Percentiles rank a stretch among this genome's conserved stretches.
Conservation (phyloP, 1,140 invertebrate genomes). For the Cyclargus thomasi region DNA sequence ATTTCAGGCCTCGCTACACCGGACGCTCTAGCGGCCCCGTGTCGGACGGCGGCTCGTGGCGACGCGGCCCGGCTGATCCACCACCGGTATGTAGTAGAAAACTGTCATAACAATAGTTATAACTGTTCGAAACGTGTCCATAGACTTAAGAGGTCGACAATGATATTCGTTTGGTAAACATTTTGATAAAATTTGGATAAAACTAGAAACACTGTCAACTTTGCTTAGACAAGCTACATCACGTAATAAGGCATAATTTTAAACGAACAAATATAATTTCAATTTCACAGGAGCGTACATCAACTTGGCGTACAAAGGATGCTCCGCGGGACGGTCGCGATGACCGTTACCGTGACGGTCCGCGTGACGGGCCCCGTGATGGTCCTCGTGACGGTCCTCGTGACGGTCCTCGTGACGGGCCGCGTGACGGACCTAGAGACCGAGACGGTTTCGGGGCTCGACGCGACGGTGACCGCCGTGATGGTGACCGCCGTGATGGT, state of each 20-base stretch:
- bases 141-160: too few species aligned
- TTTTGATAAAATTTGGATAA: too few species aligned
- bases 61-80: conserved; percentile 50
- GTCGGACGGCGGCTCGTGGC: conserved; percentile 41
- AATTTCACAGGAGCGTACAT: conserved; percentile 50
- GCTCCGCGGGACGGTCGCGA: conserved; percentile 38
- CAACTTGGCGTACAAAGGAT: conserved; percentile 54
- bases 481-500: conserved; percentile 26
- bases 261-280: background rate
- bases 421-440: conserved; percentile 35
- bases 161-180: too few species aligned
- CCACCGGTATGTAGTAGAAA: conserved; percentile 32
- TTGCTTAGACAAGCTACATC: too few species aligned
- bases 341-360: conserved; percentile 30
- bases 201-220: too few species aligned
- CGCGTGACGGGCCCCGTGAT: conserved; percentile 28
- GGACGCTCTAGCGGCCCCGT: conserved; percentile 57
- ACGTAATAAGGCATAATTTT: too few species aligned
- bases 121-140: too few species aligned
- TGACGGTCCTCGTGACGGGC: conserved; percentile 17
- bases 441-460: conserved; percentile 32
- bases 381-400: conserved; percentile 23
- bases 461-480: conserved; percentile 26
- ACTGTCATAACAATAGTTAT: too few species aligned
- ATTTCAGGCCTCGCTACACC: conserved; percentile 49